Conservation (phyloP, 1,140 invertebrate genomes). For the Eurosta solidaginis region DNA sequence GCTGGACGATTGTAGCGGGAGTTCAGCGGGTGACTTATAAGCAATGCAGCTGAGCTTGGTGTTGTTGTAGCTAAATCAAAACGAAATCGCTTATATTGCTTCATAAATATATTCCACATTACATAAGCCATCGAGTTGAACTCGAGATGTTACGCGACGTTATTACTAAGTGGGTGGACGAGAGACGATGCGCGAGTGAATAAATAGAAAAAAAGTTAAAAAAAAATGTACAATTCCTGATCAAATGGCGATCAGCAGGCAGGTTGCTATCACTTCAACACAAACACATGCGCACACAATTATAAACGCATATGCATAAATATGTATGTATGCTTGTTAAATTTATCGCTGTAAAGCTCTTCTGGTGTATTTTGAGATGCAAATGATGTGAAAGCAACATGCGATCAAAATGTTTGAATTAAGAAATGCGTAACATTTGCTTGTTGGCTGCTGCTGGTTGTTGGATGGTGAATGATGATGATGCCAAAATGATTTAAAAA, state of each 20-base stretch:
- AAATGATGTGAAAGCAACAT: slow-evolving; percentile 12
- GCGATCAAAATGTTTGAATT: neutral
- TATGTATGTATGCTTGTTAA: neutral
- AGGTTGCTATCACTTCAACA: neutral
- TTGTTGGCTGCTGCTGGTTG: neutral
- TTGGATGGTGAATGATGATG: too few relatives aligned
- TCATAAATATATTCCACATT: slow-evolving; percentile 59
- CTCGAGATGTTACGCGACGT: neutral
- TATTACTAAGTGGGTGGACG: neutral
- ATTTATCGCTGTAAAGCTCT: neutral
- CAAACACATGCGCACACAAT: neutral
- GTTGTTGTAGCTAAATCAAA: slow-evolving; percentile 37
- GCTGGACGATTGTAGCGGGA: neutral
- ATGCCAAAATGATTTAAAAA: neutral
- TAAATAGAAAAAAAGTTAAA: neutral
- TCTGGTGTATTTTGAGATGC: neutral
- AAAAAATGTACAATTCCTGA: neutral
- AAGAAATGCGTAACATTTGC: slow-evolving; percentile 11
- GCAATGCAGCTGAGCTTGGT: slow-evolving; percentile 28
- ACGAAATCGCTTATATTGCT: slow-evolving; percentile 54
- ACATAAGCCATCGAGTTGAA: slow-evolving; percentile 53
- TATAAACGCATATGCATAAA: neutral
- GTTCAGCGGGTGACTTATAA: neutral
- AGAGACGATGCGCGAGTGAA: neutral
- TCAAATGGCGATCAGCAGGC: slow-evolving; percentile 6